These are phyloP conservation scores for Anguilla marmorata DNA, from an alignment of 2,797 vertebrate genomes.

Conservation along the genomic window DNA sequence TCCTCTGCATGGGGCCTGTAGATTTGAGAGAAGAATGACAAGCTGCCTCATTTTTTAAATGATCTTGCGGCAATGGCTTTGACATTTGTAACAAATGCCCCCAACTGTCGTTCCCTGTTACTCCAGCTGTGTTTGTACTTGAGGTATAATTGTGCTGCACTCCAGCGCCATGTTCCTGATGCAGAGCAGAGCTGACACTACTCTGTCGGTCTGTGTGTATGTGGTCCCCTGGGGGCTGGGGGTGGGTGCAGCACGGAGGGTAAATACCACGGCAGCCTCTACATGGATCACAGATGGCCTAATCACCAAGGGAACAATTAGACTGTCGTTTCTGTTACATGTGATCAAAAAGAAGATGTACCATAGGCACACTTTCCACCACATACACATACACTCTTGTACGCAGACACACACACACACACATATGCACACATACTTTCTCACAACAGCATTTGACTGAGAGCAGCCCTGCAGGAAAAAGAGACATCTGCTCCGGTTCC, in stretches of 20 bases:
- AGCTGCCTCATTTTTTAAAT: not conserved
- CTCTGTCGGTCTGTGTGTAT: conserved; percentile 11
- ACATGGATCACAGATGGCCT: conserved; percentile 31
- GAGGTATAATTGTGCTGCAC: conserved; percentile 12
- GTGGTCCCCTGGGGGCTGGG: not conserved
- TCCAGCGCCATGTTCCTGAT: not conserved
- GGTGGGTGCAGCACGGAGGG: not conserved
- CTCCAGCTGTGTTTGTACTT: conserved; percentile 18
- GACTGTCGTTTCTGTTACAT: conserved; percentile 28
- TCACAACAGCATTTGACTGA: not conserved
- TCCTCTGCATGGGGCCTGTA: conserved; percentile 15
- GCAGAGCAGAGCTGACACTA: not conserved
- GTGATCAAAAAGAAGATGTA: conserved; percentile 10
- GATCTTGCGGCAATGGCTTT: conserved; percentile 6
- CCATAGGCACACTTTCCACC: not conserved
- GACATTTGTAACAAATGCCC: conserved; percentile 5
- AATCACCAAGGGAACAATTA: conserved; percentile 36
- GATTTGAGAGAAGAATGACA: conserved; percentile 21
- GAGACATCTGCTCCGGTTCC: conserved; percentile 22
- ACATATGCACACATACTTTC: not conserved
- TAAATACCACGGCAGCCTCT: conserved; percentile 25
- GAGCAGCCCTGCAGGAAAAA: conserved; percentile 25
- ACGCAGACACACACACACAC: not conserved
- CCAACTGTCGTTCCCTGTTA: conserved; percentile 21
- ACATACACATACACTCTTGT: not conserved